Base-by-base conservation (phyloP, 92 coral and sea anemone species). In the Metridium senile region DNA sequence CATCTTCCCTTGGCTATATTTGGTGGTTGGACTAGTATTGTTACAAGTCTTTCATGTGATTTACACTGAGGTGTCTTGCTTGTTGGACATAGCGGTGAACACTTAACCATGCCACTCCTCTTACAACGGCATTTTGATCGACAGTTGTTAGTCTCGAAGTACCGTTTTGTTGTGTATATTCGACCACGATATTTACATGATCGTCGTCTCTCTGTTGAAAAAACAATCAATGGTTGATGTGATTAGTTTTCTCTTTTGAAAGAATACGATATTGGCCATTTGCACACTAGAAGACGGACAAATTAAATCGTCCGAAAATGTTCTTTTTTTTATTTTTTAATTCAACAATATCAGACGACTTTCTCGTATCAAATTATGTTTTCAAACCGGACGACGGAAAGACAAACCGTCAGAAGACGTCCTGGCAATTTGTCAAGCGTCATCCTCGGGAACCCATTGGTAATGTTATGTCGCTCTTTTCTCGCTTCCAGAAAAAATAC, bases 121-220 rank as follows among this genome's bases (percentile, higher is more conserved):
- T 82, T 79, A 68, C 97, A 91, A 13, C 88, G 85, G 71, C 97
- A 91, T 73, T 82, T 91, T 64, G 78, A 87, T 75, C 20, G 79
- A 75, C 97, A 91, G 80, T 86, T 81, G 45, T 72, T 53, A 26
- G 97, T 85, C 25, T 87, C 85, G 58, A 88, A 91, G 19, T 79
- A 47, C 29, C 87, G 82, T 28, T 90, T 90, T 28, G 58, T 79
- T 35, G 74, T 73, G 72, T 82, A 86, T 78, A 34, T 74, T 10
- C 84, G 82, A 28, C 87, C 97, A 30, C 79, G 78, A 20, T 52
- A 78, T 17, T 81, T 70, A 62, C 85, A 78, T 49, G 81, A 75
- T 75, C 80, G 76, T 26, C 76, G 75, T 77, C 69, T 78, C 47
- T 62, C 66, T 77, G 46, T 34, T 66, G 33, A 43, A 43, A 70